phyloP scores from a whole-genome alignment of 2,888 invertebrate species.

The Altica lythri region DNA sequence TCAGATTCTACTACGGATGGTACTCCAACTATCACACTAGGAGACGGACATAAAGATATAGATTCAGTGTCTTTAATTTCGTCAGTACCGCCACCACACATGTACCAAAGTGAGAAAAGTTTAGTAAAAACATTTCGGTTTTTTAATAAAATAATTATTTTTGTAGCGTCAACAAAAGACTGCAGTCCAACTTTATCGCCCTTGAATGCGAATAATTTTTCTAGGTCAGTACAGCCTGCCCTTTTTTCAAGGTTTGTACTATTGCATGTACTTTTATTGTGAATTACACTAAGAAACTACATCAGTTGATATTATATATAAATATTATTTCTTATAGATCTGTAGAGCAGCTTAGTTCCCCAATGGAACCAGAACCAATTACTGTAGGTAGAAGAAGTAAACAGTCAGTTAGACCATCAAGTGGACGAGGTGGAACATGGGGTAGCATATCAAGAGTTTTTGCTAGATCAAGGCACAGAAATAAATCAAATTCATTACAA shows the following conservation, averaged over 20 bases:
- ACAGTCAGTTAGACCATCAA: slow-evolving; percentile 53
- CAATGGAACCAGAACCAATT: slow-evolving; percentile 68
- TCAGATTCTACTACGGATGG: slow-evolving; percentile 81
- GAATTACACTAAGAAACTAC: background rate
- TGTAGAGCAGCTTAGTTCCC: slow-evolving; percentile 83
- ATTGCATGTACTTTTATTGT: background rate
- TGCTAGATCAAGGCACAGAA: slow-evolving; percentile 82
- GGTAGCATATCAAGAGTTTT: slow-evolving; percentile 91
- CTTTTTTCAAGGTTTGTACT: slow-evolving; percentile 64
- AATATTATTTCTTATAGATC: slow-evolving; percentile 61
- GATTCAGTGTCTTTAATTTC: slow-evolving; percentile 74
- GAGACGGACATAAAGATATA: slow-evolving; percentile 69
- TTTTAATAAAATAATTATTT: slow-evolving; percentile 1
- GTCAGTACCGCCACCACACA: slow-evolving; percentile 68
- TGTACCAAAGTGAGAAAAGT: slow-evolving; percentile 72
- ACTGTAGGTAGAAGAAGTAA: slow-evolving; percentile 56
- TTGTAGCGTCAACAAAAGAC: slow-evolving; percentile 77
- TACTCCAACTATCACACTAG: slow-evolving; percentile 63
- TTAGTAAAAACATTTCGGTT: no score
- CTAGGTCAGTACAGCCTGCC: slow-evolving; percentile 73
- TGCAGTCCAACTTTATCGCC: slow-evolving; percentile 85
- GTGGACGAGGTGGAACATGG: slow-evolving; percentile 81
- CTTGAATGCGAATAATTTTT: slow-evolving; percentile 75
- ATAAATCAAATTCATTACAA: slow-evolving; percentile 70
- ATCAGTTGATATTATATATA: no score